These are phyloP conservation scores for Labroides dimidiatus DNA, from an alignment of 2,797 vertebrate genomes.

Conservation along the genomic window DNA sequence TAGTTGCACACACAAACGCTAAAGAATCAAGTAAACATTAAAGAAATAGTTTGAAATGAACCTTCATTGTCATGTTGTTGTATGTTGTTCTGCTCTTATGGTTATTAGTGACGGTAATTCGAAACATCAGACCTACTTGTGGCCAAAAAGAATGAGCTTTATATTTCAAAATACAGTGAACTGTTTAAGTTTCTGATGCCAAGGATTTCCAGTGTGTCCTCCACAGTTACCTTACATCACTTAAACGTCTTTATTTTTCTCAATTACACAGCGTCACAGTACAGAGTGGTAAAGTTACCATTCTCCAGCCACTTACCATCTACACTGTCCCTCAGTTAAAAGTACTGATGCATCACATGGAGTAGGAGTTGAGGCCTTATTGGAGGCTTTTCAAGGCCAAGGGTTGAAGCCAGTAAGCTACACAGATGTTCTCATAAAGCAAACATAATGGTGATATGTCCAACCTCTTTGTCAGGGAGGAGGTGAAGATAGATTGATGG, in stretches of 20 bases:
- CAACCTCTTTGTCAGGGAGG: conserved; percentile 52
- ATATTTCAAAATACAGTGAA: background rate
- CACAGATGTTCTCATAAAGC: conserved; percentile 83
- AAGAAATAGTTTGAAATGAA: too few relatives aligned
- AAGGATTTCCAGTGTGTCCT: background rate
- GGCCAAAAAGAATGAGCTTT: too few relatives aligned
- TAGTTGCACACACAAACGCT: too few relatives aligned
- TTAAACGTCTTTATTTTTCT: conserved; percentile 6
- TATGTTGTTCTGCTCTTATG: background rate
- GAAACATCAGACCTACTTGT: background rate
- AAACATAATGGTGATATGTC: conserved; percentile 70
- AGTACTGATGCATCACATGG: conserved; percentile 46
- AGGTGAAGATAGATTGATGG: conserved; percentile 73
- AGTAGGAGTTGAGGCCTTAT: conserved; percentile 54
- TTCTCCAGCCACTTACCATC: conserved; percentile 23
- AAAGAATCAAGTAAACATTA: too few relatives aligned
- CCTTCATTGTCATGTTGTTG: background rate
- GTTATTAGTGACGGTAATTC: background rate
- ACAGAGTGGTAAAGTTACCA: conserved; percentile 6
- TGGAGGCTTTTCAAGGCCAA: conserved; percentile 64
- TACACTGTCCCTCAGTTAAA: conserved; percentile 18
- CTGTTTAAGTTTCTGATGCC: too few relatives aligned
- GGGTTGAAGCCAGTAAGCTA: conserved; percentile 71
- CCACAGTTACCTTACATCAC: conserved; percentile 1
- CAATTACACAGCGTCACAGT: conserved; percentile 3